Percentiles rank a stretch among this genome's conserved stretches.
Conservation (phyloP, 2,888 invertebrate species). For the Arctia plantaginis region DNA sequence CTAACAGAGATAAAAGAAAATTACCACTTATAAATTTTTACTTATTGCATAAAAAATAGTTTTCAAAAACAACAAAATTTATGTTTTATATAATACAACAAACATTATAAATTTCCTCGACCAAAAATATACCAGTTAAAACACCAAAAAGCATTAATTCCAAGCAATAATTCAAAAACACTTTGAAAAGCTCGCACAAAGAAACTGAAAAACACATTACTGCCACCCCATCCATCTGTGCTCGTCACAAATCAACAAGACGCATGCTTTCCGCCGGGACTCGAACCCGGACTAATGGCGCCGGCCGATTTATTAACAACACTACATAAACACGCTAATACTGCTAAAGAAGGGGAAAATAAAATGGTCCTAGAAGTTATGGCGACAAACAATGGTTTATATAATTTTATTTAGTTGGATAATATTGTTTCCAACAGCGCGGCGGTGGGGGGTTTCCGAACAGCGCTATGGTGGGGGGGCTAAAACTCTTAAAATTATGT, state of each 20-base stretch:
- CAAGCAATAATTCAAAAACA: constrained; percentile 22
- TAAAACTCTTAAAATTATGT: background rate
- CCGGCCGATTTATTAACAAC: constrained; percentile 74
- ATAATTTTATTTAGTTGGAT: constrained; percentile 21
- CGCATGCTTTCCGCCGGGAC: constrained; percentile 79
- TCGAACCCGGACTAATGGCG: constrained; percentile 75
- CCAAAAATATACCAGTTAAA: constrained; percentile 6
- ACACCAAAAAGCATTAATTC: constrained; percentile 6
- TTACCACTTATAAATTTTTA: background rate
- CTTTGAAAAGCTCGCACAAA: constrained; percentile 23
- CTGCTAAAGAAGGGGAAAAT: constrained; percentile 65
- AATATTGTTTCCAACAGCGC: background rate
- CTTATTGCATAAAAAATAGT: background rate
- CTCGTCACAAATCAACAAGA: constrained; percentile 84
- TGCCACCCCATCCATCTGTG: constrained; percentile 71
- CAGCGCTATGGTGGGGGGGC: too few relatives aligned
- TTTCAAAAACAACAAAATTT: background rate
- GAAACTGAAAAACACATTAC: constrained; percentile 32
- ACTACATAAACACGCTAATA: constrained; percentile 69
- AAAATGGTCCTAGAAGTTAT: constrained; percentile 50
- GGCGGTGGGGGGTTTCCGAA: background rate
- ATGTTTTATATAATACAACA: background rate
- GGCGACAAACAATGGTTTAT: constrained; percentile 28
- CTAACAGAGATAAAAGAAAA: background rate
- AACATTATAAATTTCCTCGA: background rate